Conservation (phyloP, 2,888 invertebrate species). For the Rhagium mordax region DNA sequence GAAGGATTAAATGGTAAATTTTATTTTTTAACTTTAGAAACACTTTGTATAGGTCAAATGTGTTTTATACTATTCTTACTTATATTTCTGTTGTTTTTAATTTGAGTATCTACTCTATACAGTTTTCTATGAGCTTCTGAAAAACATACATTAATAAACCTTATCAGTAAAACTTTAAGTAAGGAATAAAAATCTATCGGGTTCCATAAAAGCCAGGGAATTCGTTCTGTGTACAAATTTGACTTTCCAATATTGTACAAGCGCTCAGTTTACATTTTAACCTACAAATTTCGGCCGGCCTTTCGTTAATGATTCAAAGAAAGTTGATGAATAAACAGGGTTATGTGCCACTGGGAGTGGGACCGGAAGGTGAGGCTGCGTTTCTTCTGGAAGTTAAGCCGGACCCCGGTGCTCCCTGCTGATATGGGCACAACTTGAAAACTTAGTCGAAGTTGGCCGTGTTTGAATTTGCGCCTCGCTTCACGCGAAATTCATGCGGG, state of each 20-base stretch:
- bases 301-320: slow-evolving; percentile 34
- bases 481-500: slow-evolving; percentile 68
- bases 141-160: no score
- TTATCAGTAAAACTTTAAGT: no score
- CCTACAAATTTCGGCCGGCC: neutral
- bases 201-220: no score
- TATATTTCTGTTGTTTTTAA: no score
- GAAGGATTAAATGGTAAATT: no score
- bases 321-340: slow-evolving; percentile 32
- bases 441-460: slow-evolving; percentile 64
- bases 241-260: neutral
- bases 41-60: no score
- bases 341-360: slow-evolving; percentile 10
- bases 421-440: slow-evolving; percentile 63
- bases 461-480: slow-evolving; percentile 70
- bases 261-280: neutral
- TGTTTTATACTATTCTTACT: no score
- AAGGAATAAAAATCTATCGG: no score
- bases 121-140: no score
- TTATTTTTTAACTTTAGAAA: no score
- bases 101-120: no score
- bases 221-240: neutral
- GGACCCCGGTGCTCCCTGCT: slow-evolving; percentile 59
- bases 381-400: slow-evolving; percentile 59
- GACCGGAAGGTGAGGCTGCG: slow-evolving; percentile 56